Evolutionary conservation across 2,797 vertebrate genomes (phyloP).

Genomic region (Threskiornis aethiopicus): DNA sequence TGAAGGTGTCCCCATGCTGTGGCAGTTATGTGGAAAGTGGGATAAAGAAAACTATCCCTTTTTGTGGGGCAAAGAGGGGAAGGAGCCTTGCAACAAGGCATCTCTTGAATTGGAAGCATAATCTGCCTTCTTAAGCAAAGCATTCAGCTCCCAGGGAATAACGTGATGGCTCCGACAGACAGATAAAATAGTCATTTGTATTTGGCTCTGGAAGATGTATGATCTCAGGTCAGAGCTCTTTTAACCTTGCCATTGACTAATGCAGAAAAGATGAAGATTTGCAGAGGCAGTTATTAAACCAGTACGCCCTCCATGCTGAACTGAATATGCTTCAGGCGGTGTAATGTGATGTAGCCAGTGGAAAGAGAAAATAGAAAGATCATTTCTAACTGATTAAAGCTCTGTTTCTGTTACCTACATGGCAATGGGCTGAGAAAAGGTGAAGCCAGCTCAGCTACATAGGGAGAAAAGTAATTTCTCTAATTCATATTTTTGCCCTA

Average conservation of each 20-base stretch:
- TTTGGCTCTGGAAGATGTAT: not conserved
- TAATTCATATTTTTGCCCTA: not conserved
- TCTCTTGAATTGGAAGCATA: not conserved
- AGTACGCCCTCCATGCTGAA: not conserved
- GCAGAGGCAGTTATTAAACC: constrained; percentile 13
- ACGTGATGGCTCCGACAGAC: not conserved
- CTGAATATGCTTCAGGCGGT: not conserved
- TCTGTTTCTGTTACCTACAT: not conserved
- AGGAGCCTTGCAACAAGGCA: not conserved
- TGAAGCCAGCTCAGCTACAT: not conserved
- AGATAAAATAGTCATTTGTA: not conserved
- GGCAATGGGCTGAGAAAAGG: not conserved
- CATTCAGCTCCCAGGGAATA: not conserved
- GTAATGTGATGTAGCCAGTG: not conserved
- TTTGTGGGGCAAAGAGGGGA: not conserved
- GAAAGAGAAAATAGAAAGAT: constrained; percentile 14
- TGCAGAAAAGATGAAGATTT: not conserved
- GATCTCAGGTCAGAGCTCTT: not conserved
- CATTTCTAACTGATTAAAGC: constrained; percentile 18
- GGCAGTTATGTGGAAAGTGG: not conserved
- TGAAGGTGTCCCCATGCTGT: not conserved
- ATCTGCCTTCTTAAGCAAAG: not conserved
- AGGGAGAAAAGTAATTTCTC: not conserved
- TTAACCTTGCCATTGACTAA: not conserved
- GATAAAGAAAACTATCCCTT: not conserved